Percentiles rank a stretch among this genome's conserved stretches.
These are phyloP conservation scores for Phyllotis vaccarum DNA, from an alignment of 2,797 vertebrate species.

Conservation along the genomic window DNA sequence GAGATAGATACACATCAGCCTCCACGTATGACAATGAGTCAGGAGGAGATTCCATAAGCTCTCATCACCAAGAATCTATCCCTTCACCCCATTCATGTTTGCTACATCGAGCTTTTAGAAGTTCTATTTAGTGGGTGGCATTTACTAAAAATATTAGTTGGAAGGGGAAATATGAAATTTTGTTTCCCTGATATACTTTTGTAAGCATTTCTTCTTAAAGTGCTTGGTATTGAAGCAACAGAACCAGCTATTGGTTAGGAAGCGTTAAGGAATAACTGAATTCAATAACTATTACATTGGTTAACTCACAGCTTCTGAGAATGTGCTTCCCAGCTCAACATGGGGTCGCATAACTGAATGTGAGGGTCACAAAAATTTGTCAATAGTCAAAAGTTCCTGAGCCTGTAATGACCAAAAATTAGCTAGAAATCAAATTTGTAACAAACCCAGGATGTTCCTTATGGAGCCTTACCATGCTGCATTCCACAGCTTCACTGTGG, in stretches of 20 bases:
- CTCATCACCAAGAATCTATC: conserved; percentile 3
- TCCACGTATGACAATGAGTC: neutral
- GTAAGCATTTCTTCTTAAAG: conserved; percentile 38
- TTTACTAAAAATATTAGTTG: conserved; percentile 74
- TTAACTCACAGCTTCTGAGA: neutral
- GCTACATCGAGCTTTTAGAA: conserved; percentile 58
- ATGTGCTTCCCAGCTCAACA: neutral
- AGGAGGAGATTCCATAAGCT: neutral
- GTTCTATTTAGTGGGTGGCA: conserved; percentile 70
- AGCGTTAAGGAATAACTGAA: conserved; percentile 2
- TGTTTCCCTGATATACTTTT: conserved; percentile 60
- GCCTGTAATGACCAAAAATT: neutral
- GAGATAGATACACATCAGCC: neutral
- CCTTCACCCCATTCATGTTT: conserved; percentile 48
- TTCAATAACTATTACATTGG: conserved; percentile 12
- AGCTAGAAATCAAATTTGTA: neutral
- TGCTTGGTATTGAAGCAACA: conserved; percentile 38
- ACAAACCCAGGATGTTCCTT: neutral
- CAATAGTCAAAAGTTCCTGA: neutral
- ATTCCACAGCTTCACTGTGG: no score
- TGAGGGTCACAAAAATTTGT: neutral
- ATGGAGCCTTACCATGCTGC: neutral
- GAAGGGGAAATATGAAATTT: conserved; percentile 65
- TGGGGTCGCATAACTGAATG: neutral
- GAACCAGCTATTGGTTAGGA: neutral